Conservation (phyloP, 2,888 invertebrate species). For the Caenorhabditis uteleia region DNA sequence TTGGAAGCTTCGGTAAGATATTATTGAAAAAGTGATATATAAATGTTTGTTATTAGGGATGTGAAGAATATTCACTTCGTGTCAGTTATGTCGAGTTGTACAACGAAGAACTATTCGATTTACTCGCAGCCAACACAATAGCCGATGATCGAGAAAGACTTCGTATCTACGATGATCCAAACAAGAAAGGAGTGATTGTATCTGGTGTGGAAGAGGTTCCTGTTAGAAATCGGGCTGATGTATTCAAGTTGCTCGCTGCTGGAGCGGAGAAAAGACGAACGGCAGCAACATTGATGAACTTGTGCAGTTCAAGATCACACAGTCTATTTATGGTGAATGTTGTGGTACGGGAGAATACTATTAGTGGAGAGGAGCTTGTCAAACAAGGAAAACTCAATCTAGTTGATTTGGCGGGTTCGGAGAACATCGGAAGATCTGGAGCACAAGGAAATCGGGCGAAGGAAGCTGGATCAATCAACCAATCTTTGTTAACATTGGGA, state of each 20-base stretch:
- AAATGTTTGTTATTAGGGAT: slow-evolving; percentile 56
- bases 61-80: slow-evolving; percentile 83
- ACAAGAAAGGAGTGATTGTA: slow-evolving; percentile 82
- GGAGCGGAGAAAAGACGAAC: slow-evolving; percentile 87
- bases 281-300: slow-evolving; percentile 92
- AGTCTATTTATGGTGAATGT: slow-evolving; percentile 86
- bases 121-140: slow-evolving; percentile 76
- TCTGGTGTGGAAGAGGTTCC: slow-evolving; percentile 89
- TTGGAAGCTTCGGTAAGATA: slow-evolving; percentile 79
- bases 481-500: slow-evolving; percentile 89
- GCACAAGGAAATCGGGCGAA: slow-evolving; percentile 87
- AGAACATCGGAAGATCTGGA: slow-evolving; percentile 94
- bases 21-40: not conserved
- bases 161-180: slow-evolving; percentile 73
- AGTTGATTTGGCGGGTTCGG: slow-evolving; percentile 93
- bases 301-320: slow-evolving; percentile 80
- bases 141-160: slow-evolving; percentile 63
- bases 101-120: slow-evolving; percentile 93
- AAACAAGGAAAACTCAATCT: slow-evolving; percentile 93
- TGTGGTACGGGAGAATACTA: slow-evolving; percentile 86
- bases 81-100: slow-evolving; percentile 93
- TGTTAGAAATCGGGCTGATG: slow-evolving; percentile 83
- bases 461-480: slow-evolving; percentile 94
- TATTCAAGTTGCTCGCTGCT: slow-evolving; percentile 85
- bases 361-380: slow-evolving; percentile 76